Percentiles rank a stretch among this genome's conserved stretches.
Conservation (phyloP, 2,797 vertebrate species). For the Parotocinclus haroldoi region DNA sequence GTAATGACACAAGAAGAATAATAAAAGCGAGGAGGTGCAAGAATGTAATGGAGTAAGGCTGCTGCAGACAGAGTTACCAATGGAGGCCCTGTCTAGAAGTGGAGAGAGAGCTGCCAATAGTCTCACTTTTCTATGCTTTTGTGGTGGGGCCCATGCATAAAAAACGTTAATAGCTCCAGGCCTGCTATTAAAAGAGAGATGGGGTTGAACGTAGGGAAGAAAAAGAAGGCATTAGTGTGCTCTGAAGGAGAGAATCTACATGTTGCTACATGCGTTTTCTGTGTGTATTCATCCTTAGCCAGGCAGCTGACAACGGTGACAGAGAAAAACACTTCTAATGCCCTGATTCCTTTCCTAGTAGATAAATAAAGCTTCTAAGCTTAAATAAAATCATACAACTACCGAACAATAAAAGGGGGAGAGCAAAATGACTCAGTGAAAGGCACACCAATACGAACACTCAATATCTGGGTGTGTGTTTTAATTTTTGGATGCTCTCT, state of each 20-base stretch:
- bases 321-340: not conserved
- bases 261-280: constrained; percentile 5
- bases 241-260: constrained; percentile 13
- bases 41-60: constrained; percentile 23
- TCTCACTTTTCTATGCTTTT: constrained; percentile 1
- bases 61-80: not conserved
- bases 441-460: no score
- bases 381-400: no score
- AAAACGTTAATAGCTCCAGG: constrained; percentile 21
- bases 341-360: no score
- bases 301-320: not conserved
- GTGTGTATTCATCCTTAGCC: constrained; percentile 35
- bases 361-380: no score
- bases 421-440: no score
- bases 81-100: no score
- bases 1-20: constrained; percentile 30
- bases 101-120: not conserved
- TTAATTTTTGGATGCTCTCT: no score
- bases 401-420: no score
- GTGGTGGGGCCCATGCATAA: constrained; percentile 7
- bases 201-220: not conserved
- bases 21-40: not conserved
- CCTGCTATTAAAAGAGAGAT: constrained; percentile 28
- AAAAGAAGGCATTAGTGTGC: constrained; percentile 3
- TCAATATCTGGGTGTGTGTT: no score